phyloP scores from a whole-genome alignment of 2,113 vertebrate genomes.

The Chaetops frenatus region DNA sequence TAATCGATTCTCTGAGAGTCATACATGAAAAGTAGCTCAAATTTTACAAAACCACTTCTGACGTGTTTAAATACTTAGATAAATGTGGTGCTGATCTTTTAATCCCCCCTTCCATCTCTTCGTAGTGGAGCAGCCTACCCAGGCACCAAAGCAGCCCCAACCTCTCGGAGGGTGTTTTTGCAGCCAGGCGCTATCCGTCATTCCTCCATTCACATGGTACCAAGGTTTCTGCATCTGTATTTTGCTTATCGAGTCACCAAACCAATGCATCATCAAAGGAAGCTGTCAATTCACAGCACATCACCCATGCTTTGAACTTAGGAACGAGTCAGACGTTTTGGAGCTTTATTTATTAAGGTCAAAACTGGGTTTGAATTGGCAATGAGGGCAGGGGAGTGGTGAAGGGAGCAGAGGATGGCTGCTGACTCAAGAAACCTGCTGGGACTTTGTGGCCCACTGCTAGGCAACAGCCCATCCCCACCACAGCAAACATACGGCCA shows the following conservation, averaged over 20 bases:
- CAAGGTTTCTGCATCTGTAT: neutral
- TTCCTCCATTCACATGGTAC: neutral
- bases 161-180: neutral
- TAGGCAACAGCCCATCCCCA: slow-evolving; percentile 73
- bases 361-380: slow-evolving; percentile 46
- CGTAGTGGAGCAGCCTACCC: neutral
- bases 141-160: neutral
- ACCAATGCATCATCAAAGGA: slow-evolving; percentile 8
- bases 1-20: neutral
- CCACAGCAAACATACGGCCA: slow-evolving; percentile 63
- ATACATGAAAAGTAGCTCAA: neutral
- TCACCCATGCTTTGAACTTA: slow-evolving; percentile 23
- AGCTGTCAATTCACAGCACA: neutral
- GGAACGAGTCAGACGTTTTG: neutral
- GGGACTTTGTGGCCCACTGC: slow-evolving; percentile 71
- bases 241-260: neutral
- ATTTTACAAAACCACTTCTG: neutral
- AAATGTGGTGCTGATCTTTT: slow-evolving; percentile 4
- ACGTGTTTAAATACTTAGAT: neutral
- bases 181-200: neutral
- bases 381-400: slow-evolving; percentile 10
- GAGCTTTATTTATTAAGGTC: slow-evolving; percentile 57
- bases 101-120: neutral
- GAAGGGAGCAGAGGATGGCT: slow-evolving; percentile 39
- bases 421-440: slow-evolving; percentile 71